Base-by-base conservation (phyloP, 2,888 invertebrate species). In the Ochropleura plecta region DNA sequence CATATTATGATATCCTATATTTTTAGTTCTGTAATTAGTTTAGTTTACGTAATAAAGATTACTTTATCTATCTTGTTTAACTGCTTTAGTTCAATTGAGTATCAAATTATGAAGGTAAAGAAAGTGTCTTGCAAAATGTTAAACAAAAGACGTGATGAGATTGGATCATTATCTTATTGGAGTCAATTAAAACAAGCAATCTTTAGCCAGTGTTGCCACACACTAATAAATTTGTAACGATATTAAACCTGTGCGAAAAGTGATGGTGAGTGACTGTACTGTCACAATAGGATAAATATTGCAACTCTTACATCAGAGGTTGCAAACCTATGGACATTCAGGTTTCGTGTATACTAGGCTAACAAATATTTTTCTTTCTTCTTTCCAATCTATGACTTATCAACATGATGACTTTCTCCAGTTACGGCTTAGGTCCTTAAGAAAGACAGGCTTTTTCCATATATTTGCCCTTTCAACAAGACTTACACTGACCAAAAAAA, bases 231-330 rank as follows among this genome's bases (percentile, higher is more conserved):
- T 73, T 55, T 73, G 79, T 66, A 51, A 65, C 40, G 67, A 49
- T 53, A 82, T 78, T 55, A 76, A 40, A 73, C 6, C 40, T 73
- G 68, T 80, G 83, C 4, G 79, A 80, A 67, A 80, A 78, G 80
- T 73, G 83, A 72, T 72, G 57, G 79, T 83, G 20, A 77, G 51
- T 65, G 51, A 68, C 40, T 60, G 55, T 69, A 46, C 48, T 59
- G 9, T 55, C 20, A 80, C 83, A 80, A 80, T 73, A 57, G 80
- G 51, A 53, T 30, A n/a, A n/a, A 73, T 80, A 62, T 83, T 78
- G 69, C 83, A 83, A 60, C 14, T 78, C 59, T 68, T 59, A 40
- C 40, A 14, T 40, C 83, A 73, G 82, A n/a, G 59, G 18, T 64
- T 2, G n/a, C 18, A 16, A 75, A 78, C 76, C 64, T 70, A 63